phyloP scores from a whole-genome alignment of 2,113 vertebrate species.

The Actenoides lindsayi region DNA sequence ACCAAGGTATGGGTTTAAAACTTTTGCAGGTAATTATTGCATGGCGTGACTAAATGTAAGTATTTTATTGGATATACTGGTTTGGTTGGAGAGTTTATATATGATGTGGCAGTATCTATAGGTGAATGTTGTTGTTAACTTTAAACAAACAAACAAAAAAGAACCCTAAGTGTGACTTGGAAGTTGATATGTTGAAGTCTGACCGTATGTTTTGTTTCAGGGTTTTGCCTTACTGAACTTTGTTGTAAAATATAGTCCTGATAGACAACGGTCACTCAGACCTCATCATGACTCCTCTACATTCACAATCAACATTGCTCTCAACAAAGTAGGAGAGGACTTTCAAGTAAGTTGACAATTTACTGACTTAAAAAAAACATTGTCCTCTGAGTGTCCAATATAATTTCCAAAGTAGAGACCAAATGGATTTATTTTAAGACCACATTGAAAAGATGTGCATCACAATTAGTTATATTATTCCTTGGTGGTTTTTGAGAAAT shows the following conservation, averaged over 20 bases:
- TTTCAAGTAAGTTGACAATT: slow-evolving; percentile 83
- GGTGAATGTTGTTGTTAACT: neutral
- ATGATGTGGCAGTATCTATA: neutral
- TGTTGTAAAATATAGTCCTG: slow-evolving; percentile 96
- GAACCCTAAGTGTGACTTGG: neutral
- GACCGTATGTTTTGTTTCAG: slow-evolving; percentile 65
- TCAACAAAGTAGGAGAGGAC: slow-evolving; percentile 91
- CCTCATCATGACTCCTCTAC: slow-evolving; percentile 98
- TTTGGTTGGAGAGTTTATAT: neutral
- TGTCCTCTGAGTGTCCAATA: neutral
- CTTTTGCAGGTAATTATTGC: neutral
- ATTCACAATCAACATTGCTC: slow-evolving; percentile 96
- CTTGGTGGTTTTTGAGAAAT: neutral
- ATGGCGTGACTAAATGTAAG: neutral
- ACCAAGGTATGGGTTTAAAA: slow-evolving; percentile 84
- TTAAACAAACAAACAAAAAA: neutral
- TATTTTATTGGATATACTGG: neutral
- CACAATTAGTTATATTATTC: neutral
- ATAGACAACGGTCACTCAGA: slow-evolving; percentile 86
- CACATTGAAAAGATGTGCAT: neutral
- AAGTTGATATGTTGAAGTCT: neutral
- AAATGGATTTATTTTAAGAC: neutral
- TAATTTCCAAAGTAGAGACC: neutral
- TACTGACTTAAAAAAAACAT: neutral
- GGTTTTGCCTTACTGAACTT: slow-evolving; percentile 93